Conservation (phyloP, 2,113 vertebrate species). For the Prunella himalayana region DNA sequence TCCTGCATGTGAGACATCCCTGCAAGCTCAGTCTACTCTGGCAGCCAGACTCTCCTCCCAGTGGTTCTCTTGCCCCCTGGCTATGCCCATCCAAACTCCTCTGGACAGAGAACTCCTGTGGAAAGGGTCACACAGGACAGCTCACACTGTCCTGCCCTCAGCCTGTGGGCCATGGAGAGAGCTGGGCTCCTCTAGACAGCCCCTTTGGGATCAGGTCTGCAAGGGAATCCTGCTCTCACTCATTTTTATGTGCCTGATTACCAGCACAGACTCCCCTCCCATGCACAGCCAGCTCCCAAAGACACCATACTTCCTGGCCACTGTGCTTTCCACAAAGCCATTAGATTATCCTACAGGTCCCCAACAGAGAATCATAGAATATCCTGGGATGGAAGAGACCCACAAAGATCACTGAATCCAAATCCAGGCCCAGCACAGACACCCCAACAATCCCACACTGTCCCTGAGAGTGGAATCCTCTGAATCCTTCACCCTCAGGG, state of each 20-base stretch:
- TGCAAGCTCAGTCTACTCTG: neutral
- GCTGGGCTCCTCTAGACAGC: neutral
- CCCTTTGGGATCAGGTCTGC: neutral
- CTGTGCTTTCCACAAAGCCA: neutral
- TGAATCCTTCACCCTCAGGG: no score
- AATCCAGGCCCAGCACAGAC: neutral
- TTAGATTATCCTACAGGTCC: neutral
- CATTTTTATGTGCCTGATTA: neutral
- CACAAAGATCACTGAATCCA: neutral
- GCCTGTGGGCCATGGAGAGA: neutral
- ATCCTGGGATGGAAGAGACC: neutral
- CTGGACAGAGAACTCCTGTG: neutral
- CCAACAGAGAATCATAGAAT: fast-evolving
- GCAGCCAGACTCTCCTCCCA: neutral
- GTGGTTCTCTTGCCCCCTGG: neutral
- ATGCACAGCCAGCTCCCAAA: neutral
- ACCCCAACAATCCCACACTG: neutral
- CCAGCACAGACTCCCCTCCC: neutral
- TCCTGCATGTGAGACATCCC: neutral
- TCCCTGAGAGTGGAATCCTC: no score
- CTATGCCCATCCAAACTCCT: neutral
- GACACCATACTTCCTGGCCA: fast-evolving
- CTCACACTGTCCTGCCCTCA: neutral
- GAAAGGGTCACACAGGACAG: neutral
- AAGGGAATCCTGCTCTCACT: neutral